Evolutionary conservation across 2,888 invertebrate genomes (phyloP).

Genomic region (Eumerus sabulonum): DNA sequence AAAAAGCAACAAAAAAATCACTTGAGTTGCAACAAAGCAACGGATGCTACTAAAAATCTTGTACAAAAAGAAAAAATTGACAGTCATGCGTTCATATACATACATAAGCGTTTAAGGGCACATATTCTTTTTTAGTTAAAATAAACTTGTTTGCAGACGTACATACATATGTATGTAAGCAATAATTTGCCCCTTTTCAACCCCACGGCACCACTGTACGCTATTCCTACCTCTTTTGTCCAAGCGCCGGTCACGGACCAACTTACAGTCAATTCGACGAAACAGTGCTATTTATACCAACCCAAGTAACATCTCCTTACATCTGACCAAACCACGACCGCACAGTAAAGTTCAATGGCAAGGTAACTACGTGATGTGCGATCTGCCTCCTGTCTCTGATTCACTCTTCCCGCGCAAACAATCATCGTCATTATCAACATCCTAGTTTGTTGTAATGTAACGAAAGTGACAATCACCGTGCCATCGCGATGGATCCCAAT

Average conservation of each 20-base stretch:
- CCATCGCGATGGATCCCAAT: constrained; percentile 36
- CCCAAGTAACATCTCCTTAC: constrained; percentile 48
- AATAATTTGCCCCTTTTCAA: too few relatives aligned
- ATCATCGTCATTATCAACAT: constrained; percentile 62
- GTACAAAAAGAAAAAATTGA: too few relatives aligned
- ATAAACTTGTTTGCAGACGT: too few relatives aligned
- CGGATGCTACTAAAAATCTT: too few relatives aligned
- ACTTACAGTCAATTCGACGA: constrained; percentile 35
- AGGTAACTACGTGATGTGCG: constrained; percentile 11
- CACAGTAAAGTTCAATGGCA: constrained; percentile 53
- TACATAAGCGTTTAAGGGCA: too few relatives aligned
- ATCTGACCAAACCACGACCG: constrained; percentile 27
- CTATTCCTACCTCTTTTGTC: background rate
- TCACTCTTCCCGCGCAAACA: constrained; percentile 16
- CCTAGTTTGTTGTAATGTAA: constrained; percentile 57
- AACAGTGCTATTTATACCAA: constrained; percentile 32
- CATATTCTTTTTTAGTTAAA: too few relatives aligned
- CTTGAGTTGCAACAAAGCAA: too few relatives aligned
- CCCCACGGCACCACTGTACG: constrained; percentile 19
- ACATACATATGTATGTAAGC: too few relatives aligned
- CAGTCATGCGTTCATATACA: too few relatives aligned
- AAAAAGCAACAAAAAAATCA: too few relatives aligned
- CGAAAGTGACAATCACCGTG: constrained; percentile 65
- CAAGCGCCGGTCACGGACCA: constrained; percentile 23
- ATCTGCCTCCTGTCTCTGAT: background rate